Evolutionary conservation across 2,113 vertebrate genomes (phyloP).

Genomic region (Chaetura pelagica): DNA sequence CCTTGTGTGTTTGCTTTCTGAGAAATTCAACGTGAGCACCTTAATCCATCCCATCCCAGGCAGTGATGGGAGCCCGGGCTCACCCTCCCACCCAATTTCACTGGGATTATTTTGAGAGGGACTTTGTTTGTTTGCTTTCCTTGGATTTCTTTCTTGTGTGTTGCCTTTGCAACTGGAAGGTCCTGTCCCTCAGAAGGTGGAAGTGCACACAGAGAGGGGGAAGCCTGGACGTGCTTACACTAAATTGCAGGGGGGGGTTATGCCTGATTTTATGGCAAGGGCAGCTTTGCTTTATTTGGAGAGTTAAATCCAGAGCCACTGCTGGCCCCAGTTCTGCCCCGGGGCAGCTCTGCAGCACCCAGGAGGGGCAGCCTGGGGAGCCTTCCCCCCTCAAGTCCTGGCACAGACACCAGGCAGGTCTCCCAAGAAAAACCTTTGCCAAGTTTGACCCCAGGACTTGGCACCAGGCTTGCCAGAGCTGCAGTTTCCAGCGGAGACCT

Average conservation of each 20-base stretch:
- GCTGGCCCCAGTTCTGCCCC: neutral
- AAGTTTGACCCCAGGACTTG: neutral
- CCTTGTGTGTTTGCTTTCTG: neutral
- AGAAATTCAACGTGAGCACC: neutral
- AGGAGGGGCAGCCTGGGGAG: too few species aligned
- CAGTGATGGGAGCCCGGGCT: neutral
- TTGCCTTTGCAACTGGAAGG: neutral
- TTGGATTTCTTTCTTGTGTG: neutral
- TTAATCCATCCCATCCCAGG: neutral
- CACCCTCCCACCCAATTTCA: neutral
- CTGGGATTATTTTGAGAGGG: neutral
- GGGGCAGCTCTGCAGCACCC: neutral
- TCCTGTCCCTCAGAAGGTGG: neutral
- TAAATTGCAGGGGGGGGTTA: neutral
- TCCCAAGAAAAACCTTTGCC: neutral
- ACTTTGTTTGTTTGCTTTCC: neutral
- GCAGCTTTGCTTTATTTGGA: neutral
- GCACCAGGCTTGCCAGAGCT: neutral
- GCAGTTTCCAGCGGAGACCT: conserved; percentile 5
- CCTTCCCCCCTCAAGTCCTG: neutral
- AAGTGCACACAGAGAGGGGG: neutral
- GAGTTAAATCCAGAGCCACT: neutral
- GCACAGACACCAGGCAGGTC: rapidly evolving
- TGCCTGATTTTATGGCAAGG: rapidly evolving
- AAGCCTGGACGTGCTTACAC: rapidly evolving